A percentile compares a stretch with the other conserved stretches of the same genome.
phyloP scores from a whole-genome alignment of 2,113 vertebrate species.

The Larimichthys crocea region DNA sequence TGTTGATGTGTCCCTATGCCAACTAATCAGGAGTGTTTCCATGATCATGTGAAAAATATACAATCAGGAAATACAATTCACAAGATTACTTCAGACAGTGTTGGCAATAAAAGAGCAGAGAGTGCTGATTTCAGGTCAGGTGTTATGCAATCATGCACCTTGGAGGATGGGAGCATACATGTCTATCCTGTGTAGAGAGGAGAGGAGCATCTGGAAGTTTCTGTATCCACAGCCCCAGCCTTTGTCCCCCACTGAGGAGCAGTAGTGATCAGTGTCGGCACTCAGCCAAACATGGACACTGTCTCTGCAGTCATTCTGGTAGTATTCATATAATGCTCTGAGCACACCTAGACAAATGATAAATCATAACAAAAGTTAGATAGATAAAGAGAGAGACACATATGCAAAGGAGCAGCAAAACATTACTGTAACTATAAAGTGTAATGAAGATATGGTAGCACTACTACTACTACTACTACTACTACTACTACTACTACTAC shows the following conservation, averaged over 20 bases:
- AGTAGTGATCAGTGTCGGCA: constrained; percentile 90
- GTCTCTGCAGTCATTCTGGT: constrained; percentile 85
- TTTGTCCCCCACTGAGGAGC: constrained; percentile 89
- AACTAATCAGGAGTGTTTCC: too few species aligned
- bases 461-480: too few species aligned
- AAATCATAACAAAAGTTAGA: too few species aligned
- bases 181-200: constrained; percentile 86
- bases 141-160: constrained; percentile 76
- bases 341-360: constrained; percentile 83
- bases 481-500: too few species aligned
- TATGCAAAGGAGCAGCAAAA: too few species aligned
- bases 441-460: too few species aligned
- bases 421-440: too few species aligned
- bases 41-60: too few species aligned
- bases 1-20: too few species aligned
- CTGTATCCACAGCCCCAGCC: constrained; percentile 98
- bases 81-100: neutral
- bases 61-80: neutral
- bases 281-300: constrained; percentile 90
- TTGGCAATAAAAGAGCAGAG: too few species aligned
- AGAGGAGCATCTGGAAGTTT: constrained; percentile 96
- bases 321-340: constrained; percentile 85
- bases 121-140: neutral
- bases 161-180: constrained; percentile 80
- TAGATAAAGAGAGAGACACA: too few species aligned